A percentile compares a stretch with the other conserved stretches of the same genome.
Conservation (phyloP, 2,888 invertebrate genomes). For the Ferrisia virgata region DNA sequence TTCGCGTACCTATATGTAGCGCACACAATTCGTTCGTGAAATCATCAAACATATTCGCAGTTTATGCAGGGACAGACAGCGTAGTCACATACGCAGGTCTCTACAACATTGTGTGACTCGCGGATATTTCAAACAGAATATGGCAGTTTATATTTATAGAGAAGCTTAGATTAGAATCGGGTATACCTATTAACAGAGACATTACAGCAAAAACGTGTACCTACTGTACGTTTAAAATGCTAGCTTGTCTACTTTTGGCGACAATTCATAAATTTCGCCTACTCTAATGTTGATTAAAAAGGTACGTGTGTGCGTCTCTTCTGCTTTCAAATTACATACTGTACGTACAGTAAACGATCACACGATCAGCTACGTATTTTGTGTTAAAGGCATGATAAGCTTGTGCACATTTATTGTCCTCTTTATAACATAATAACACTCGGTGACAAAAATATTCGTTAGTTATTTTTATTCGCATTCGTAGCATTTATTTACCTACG, state of each 20-base stretch:
- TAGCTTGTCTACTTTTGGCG: slow-evolving; percentile 30
- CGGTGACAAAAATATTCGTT: too few relatives aligned
- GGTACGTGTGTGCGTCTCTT: background rate
- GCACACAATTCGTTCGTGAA: too few relatives aligned
- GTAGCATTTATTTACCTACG: too few relatives aligned
- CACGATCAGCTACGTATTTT: background rate
- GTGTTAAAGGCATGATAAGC: background rate
- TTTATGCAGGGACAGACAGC: background rate
- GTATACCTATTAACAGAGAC: slow-evolving; percentile 4
- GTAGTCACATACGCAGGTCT: background rate
- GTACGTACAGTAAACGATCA: too few relatives aligned
- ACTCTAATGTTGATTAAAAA: background rate
- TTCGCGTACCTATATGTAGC: background rate
- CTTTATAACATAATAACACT: background rate
- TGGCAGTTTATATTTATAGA: slow-evolving; percentile 22
- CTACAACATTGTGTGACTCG: background rate
- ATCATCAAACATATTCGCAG: background rate
- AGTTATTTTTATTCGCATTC: too few relatives aligned
- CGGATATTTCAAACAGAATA: background rate
- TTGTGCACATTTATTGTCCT: background rate
- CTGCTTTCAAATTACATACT: background rate
- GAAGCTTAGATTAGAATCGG: slow-evolving; percentile 20
- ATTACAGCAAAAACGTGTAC: slow-evolving; percentile 6
- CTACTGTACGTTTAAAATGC: background rate
- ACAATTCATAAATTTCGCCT: slow-evolving; percentile 7